Evolutionary conservation across 2,113 vertebrate species (phyloP), one percentile per base, ranked within the genome.

Genomic region (Cavia porcellus): DNA sequence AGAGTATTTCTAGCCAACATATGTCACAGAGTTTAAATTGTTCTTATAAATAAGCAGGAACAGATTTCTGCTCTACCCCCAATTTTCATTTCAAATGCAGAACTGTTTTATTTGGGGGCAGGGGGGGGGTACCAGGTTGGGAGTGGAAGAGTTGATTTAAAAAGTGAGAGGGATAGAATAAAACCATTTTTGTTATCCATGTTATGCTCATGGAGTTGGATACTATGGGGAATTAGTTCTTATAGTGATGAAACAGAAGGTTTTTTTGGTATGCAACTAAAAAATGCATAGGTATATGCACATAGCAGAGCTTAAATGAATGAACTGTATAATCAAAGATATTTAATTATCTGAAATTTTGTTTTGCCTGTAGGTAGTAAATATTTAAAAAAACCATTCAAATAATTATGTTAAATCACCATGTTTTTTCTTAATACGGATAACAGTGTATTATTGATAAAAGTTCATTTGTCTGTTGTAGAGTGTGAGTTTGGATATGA

Each of bases 331-430:
- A 72, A 83, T 80, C 52, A 95, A 35, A 84, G 1, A 0, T 70
- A 84, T 57, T 85, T 89, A 72, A 68, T 7, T 61, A 42, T 88
- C 32, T 74, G 68, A 70, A 95, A 89, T 20, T 89, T 93, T 86
- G 14, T 62, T 93, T 96, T 93, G 45, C 15, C 7, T 85, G 10
- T 92, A 62, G n/a, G 77, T 87, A 57, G 11, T 70, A n/a, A 93
- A 88, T 88, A 72, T 82, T 98, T 95, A 11, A 10, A 75, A 82
- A 77, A 94, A 95, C n/a, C 50, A 59, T 85, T 93, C 70, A 91
- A 72, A 30, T 96, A 93, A 85, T 59, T 97, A 82, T 24, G 30
- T 45, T 86, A 90, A 89, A 70, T 52, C 30, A 85, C 68, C 4
- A 50, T 94, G 47, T 11, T 90, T 94, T 97, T 92, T 79, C 9